Conservation (phyloP, 2,888 invertebrate species). For the Anodontia alba region DNA sequence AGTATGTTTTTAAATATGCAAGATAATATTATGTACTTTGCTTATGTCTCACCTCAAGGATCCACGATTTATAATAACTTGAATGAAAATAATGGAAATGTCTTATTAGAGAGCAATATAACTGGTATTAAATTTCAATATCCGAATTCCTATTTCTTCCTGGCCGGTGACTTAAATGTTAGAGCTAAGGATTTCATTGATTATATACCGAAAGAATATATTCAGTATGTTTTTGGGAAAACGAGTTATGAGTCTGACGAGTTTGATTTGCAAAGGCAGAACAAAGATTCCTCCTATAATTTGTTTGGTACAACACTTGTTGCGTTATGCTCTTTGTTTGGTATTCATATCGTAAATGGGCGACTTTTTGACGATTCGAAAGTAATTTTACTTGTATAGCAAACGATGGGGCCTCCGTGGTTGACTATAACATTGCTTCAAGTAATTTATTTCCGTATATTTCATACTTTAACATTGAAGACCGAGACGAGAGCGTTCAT, state of each 20-base stretch:
- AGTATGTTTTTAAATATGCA: constrained; percentile 13
- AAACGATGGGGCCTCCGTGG: constrained; percentile 24
- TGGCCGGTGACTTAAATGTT: constrained; percentile 41
- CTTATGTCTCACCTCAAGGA: constrained; percentile 26
- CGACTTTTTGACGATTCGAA: constrained; percentile 2
- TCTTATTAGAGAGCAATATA: constrained; percentile 30
- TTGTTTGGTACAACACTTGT: constrained; percentile 23
- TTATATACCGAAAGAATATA: constrained; percentile 27
- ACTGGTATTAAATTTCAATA: constrained; percentile 17
- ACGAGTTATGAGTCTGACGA: constrained; percentile 25
- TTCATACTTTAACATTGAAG: constrained; percentile 21
- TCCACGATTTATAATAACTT: constrained; percentile 25
- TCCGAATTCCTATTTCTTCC: constrained; percentile 27
- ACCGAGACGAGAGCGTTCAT: constrained; percentile 25
- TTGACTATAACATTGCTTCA: constrained; percentile 35
- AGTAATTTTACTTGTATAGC: constrained; percentile 29
- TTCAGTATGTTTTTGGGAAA: constrained; percentile 23
- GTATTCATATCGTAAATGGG: constrained; percentile 33
- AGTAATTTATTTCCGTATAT: constrained; percentile 14
- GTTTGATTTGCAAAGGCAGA: constrained; percentile 23
- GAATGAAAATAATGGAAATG: constrained; percentile 34
- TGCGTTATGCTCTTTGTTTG: constrained; percentile 27
- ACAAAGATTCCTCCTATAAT: constrained; percentile 26
- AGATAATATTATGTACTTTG: constrained; percentile 22
- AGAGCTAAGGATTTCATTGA: constrained; percentile 37